These are phyloP conservation scores for Mirounga angustirostris DNA, from an alignment of 2,113 vertebrate species.

Conservation along the genomic window DNA sequence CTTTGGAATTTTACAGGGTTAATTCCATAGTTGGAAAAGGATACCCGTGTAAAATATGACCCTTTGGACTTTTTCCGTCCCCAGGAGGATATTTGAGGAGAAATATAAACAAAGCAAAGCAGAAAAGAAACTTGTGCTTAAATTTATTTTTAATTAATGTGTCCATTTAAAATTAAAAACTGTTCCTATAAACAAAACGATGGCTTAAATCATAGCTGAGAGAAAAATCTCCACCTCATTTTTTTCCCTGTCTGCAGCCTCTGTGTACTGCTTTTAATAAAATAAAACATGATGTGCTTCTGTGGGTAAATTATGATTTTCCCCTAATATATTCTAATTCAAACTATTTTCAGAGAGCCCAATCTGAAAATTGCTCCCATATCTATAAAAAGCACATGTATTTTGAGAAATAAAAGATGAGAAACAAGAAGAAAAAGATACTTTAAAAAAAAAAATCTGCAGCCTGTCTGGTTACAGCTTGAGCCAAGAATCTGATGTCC, in stretches of 20 bases:
- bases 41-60: not conserved
- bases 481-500: slow-evolving; percentile 73
- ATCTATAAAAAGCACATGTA: slow-evolving; percentile 77
- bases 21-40: not conserved
- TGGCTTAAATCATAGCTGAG: not conserved
- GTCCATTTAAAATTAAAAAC: not conserved
- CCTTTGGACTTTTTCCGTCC: not conserved
- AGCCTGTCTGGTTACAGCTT: slow-evolving; percentile 65
- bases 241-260: not conserved
- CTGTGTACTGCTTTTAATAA: slow-evolving; percentile 46
- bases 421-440: slow-evolving; percentile 75
- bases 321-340: slow-evolving; percentile 73
- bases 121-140: not conserved
- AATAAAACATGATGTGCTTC: slow-evolving; percentile 55
- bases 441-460: not conserved
- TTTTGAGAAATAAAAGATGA: slow-evolving; percentile 81
- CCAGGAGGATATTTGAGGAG: not conserved
- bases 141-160: slow-evolving; percentile 4
- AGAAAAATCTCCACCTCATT: not conserved
- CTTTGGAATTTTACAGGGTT: not conserved
- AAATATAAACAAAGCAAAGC: not conserved
- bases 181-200: not conserved
- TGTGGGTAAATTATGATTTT: slow-evolving; percentile 61
- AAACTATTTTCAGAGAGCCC: slow-evolving; percentile 70
- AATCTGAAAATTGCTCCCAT: slow-evolving; percentile 72